Base-by-base conservation (phyloP, 2,888 invertebrate genomes). In the Dasypogon diadema region DNA sequence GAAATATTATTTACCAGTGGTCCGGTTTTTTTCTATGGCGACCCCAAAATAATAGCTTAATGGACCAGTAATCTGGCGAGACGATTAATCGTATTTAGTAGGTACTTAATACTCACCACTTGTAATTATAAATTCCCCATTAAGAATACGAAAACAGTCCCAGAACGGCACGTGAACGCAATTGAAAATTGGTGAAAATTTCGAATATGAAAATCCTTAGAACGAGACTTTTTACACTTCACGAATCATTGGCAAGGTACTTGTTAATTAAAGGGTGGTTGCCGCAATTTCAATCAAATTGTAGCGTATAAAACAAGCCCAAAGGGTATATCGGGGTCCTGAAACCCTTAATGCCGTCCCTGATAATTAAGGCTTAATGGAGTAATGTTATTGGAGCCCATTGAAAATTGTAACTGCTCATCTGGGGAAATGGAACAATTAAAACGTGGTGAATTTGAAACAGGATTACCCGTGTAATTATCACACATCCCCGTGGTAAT, bases 301-400 rank as follows among this genome's bases (percentile, higher is more conserved):
- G 18, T 21, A 16, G 37, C 34, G 37, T 60, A 14, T 37, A 18
- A 60, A 60, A 60, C 37, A 60, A 30, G 60, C 34, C 37, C 60
- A 37, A 8, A 21, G 34, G 60, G 34, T 18, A 34, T 34, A 6
- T 12, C n/a, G 8, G 2, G 34, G 34, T 18, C 60, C 21, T 37
- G 60, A 21, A 60, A 18, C 37, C 60, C 37, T 60, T 21, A 37
- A 60, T 37, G 12, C 21, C 37, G 60, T 60, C 37, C 60, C 42
- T 26, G 37, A 37, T 60, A 60, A 60, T 60, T 60, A 60, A 60
- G 60, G 60, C 60, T 60, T 60, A 60, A 60, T 60, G 34, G 37
- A 60, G 60, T 60, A 37, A 21, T 60, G 60, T 60, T 60, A 60
- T 60, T 60, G 60, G 60, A 60, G 21, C 60, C 60, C 60, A 60